Evolutionary conservation across 2,113 vertebrate genomes (phyloP).

Genomic region (Rhegmatorhina hoffmannsi): DNA sequence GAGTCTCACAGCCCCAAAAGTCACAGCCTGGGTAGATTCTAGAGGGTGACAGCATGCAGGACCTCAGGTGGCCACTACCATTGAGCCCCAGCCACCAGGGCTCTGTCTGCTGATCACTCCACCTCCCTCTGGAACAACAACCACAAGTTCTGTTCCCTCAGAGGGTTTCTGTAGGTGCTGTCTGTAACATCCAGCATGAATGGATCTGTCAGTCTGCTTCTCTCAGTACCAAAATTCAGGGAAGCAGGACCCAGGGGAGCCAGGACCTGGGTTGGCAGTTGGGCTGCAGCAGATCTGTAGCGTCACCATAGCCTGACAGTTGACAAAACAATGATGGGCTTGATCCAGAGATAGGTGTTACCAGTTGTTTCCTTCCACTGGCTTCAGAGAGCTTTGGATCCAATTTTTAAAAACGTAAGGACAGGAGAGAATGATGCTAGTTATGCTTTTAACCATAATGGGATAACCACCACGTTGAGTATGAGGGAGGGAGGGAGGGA

Average conservation of each 20-base stretch:
- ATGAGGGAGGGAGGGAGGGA: neutral
- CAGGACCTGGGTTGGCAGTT: rapidly evolving
- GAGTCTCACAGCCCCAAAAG: neutral
- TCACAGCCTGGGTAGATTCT: neutral
- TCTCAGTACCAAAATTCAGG: neutral
- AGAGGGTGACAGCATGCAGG: neutral
- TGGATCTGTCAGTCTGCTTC: neutral
- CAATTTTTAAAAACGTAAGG: neutral
- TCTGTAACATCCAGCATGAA: neutral
- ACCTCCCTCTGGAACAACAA: neutral
- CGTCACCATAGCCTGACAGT: rapidly evolving
- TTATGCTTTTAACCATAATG: neutral
- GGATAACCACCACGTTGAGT: neutral
- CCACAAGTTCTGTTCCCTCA: neutral
- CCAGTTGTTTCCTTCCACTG: neutral
- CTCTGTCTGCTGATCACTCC: neutral
- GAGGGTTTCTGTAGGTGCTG: neutral
- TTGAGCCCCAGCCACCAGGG: rapidly evolving
- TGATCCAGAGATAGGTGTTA: neutral
- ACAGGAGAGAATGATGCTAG: neutral
- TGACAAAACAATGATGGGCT: neutral
- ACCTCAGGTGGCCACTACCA: neutral
- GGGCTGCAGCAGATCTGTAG: neutral
- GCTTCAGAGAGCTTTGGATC: neutral
- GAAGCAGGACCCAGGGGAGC: neutral